Evolutionary conservation across 2,888 invertebrate genomes (phyloP), one percentile per base, ranked within the genome.

Genomic region (Petrophora chlorosata): DNA sequence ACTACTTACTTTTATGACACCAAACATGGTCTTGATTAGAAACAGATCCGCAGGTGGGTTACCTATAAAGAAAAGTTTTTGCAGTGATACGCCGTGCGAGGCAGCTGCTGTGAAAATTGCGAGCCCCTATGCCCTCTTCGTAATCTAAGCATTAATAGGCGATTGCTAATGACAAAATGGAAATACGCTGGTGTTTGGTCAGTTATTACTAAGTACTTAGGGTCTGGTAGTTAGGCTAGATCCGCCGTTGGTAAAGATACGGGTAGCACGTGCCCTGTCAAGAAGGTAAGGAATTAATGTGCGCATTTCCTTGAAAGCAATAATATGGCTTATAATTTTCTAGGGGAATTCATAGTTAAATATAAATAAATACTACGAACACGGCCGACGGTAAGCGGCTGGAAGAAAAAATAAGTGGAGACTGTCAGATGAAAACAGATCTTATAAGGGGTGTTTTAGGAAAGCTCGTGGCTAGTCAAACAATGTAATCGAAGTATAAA

Each of bases 121-220:
- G 33, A 79, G 86, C 90, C 90, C 90, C 80, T 90, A 90, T 90
- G 63, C 72, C 71, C 67, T 65, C 72, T 70, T 68, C 79, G 85
- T 88, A 88, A 88, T 85, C 86, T 84, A 82, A 78, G 79, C 80
- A 89, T 88, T 85, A 89, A 88, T 90, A 87, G 82, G 61, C 75
- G 60, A 82, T 82, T 73, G 81, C 82, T 88, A 88, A 90, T 86
- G 87, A 85, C 83, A 83, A 82, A 86, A 85, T 86, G 85, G 79
- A 80, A 86, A 88, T 87, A 54, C 45, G 53, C 32, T 41, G 16
- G 70, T 73, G 79, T 87, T 86, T 82, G 86, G 82, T 75, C 81
- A 82, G 80, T 81, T 69, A 82, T 83, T 84, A 83, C 71, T 58
- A 70, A 66, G 58, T 43, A 49, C 36, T 64, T 70, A 22, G 22